Base-by-base conservation (phyloP, 2,797 vertebrate genomes). In the Rhynchonycteris naso region DNA sequence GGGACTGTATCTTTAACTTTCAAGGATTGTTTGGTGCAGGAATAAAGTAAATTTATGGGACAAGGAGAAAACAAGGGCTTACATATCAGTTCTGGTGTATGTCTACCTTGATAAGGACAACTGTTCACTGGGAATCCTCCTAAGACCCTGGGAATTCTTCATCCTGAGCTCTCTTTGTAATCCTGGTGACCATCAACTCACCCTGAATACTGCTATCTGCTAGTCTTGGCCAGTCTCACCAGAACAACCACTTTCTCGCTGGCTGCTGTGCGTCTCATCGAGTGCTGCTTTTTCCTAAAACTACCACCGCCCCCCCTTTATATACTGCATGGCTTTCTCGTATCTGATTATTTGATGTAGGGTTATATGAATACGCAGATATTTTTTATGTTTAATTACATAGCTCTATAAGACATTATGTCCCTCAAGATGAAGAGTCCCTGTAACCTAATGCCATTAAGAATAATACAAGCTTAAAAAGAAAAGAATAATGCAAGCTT, bases 371-470 rank as follows among this genome's bases (percentile, higher is more conserved):
- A 74, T 74, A 84, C 63, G 12, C 35, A 93, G 69, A 63, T 33
- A 28, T 78, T 68, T 78, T 83, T 61, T 59, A 22, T 59, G 12
- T 87, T 94, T 91, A 79, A 94, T 91, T 79, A 95, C n/a, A 78
- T 76, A 43, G 72, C 5, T 66, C 33, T 16, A 66, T 14, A 14
- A 79, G 58, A 69, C 24, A 94, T 76, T 16, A 28, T 88, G 74
- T 72, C 63, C 85, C 5, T 85, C 47, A 66, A 66, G 35, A 81
- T 79, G 56, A 88, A 59, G 54, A 65, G 24, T 85, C 33, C 30
- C 43, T 89, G 24, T 66, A 95, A 81, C 35, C 33, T 63, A 91
- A 21, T 26, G 63, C 35, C 54, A 14, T 79, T 88, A 65, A 63
- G 79, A 68, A 82, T 85, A 85, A 92, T 82, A 72, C 78, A 63